Conservation (phyloP, 2,888 invertebrate species). For the Malthinus flaveolus region DNA sequence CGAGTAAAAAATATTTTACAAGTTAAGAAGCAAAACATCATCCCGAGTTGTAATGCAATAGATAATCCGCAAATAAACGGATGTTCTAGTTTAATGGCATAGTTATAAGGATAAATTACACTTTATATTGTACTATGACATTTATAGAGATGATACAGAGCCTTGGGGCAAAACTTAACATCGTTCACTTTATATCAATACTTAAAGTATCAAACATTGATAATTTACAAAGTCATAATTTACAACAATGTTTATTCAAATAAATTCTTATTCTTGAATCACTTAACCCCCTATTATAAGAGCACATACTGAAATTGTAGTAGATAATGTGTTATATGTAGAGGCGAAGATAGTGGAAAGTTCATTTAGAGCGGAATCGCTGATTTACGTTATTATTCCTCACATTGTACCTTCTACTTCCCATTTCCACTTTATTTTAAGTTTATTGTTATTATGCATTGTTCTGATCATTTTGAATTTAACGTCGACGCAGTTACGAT, state of each 20-base stretch:
- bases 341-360: conserved; percentile 6
- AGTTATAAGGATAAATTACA: conserved; percentile 44
- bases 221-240: too few species aligned
- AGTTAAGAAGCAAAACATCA: conserved; percentile 4
- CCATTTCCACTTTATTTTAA: conserved; percentile 24
- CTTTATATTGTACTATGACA: conserved; percentile 49
- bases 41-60: conserved; percentile 20
- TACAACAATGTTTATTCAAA: not conserved
- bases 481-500: too few species aligned
- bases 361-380: conserved; percentile 16
- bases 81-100: conserved; percentile 25
- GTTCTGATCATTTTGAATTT: not conserved
- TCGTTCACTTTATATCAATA: not conserved
- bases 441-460: conserved; percentile 27
- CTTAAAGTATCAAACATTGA: too few species aligned
- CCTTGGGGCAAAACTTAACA: conserved; percentile 35
- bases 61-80: conserved; percentile 24
- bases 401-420: conserved; percentile 20
- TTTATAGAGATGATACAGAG: conserved; percentile 49
- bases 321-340: not conserved
- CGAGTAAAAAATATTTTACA: not conserved
- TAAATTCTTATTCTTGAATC: not conserved
- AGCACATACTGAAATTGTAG: not conserved
- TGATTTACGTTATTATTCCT: conserved; percentile 24
- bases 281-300: not conserved